Percentiles rank a stretch among this genome's conserved stretches.
phyloP scores from a whole-genome alignment of 2,797 vertebrate genomes.

The Steatocranus sp. region DNA sequence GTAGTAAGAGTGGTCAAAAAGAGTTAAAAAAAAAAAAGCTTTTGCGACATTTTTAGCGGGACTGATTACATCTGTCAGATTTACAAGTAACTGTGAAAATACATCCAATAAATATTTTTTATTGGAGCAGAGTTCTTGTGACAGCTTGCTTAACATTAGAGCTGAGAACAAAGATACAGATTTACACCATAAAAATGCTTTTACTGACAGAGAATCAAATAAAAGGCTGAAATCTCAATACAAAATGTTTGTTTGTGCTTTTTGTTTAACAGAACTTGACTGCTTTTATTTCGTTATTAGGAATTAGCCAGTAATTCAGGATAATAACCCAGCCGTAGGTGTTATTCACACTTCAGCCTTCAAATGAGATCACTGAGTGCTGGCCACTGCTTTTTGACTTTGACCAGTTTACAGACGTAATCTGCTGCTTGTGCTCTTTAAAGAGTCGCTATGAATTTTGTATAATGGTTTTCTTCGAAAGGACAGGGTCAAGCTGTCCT shows the following conservation, averaged over 20 bases:
- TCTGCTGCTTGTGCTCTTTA: neutral
- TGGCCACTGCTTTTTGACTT: neutral
- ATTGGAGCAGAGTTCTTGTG: neutral
- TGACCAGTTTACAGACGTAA: neutral
- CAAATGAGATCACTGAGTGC: neutral
- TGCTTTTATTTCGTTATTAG: conserved; percentile 4
- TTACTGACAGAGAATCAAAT: neutral
- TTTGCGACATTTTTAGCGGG: neutral
- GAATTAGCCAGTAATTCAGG: conserved; percentile 7
- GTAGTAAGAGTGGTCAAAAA: neutral
- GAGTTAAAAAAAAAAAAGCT: neutral
- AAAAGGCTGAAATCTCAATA: neutral
- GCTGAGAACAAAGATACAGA: neutral
- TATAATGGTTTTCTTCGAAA: neutral
- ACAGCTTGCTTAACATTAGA: neutral
- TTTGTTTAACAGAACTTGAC: neutral
- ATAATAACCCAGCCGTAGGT: neutral
- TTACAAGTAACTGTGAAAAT: neutral
- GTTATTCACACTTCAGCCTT: neutral
- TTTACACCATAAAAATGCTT: neutral
- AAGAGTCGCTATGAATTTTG: conserved; percentile 6
- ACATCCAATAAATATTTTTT: neutral
- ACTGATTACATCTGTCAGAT: neutral
- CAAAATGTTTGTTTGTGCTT: neutral
- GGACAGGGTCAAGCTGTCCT: conserved; percentile 41